phyloP scores from a whole-genome alignment of 2,113 vertebrate species.

The Bujurquina vittata region DNA sequence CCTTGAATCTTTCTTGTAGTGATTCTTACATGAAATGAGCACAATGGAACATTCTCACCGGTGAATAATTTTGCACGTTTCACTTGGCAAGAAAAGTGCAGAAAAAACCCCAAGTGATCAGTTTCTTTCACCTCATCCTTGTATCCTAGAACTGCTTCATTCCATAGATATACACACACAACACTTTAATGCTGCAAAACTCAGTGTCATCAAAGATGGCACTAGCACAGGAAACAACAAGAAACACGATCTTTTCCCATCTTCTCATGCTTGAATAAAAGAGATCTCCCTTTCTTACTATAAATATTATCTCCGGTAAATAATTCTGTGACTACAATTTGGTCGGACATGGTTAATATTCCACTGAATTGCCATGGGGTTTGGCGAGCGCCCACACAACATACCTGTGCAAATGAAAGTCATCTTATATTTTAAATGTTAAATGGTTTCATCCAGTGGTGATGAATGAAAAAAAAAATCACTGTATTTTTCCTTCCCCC shows the following conservation, averaged over 20 bases:
- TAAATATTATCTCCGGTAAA: constrained; percentile 30
- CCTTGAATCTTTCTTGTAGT: neutral
- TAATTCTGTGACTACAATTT: constrained; percentile 22
- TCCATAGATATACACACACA: neutral
- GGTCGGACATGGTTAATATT: constrained; percentile 4
- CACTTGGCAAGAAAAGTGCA: neutral
- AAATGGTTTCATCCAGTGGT: constrained; percentile 80
- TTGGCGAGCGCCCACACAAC: neutral
- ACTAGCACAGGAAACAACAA: constrained; percentile 8
- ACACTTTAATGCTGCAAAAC: constrained; percentile 16
- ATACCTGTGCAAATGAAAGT: constrained; percentile 41
- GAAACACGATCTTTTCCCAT: neutral
- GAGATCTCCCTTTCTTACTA: constrained; percentile 16
- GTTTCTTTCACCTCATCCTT: neutral
- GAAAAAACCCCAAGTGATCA: fast-evolving
- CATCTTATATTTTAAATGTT: constrained; percentile 54
- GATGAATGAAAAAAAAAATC: constrained; percentile 76
- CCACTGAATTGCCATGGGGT: constrained; percentile 12
- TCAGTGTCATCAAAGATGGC: constrained; percentile 30
- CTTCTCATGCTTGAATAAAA: neutral
- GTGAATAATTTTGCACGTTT: neutral
- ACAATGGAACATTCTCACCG: neutral
- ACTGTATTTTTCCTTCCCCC: constrained; percentile 80
- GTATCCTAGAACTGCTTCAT: neutral
- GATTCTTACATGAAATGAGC: neutral